Evolutionary conservation across 2,888 invertebrate species (phyloP), one percentile per base, ranked within the genome.

Genomic region (Papilio elwesi): DNA sequence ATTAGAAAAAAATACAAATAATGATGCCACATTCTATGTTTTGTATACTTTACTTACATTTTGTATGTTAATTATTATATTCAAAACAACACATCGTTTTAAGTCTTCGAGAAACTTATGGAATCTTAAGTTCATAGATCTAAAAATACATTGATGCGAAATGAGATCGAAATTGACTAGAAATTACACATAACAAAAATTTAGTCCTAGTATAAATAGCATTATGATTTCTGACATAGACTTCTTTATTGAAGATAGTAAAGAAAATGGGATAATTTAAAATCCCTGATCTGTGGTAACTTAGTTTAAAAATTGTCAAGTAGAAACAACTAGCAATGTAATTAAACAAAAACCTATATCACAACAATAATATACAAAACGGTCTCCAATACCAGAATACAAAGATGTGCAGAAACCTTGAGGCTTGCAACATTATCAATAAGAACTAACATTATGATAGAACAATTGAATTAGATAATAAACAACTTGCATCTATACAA

Each of bases 11-110:
- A 85, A 83, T 86, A 87, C 84, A 85, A 83, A 76, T 74, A 83
- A 85, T 86, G 83, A 84, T 90, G 90, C 90, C 86, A 87, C 87
- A 74, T 81, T 81, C 87, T 90, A 89, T 86, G 81, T 87, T 83
- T 85, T 89, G 84, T 89, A 89, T 88, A 87, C 83, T 87, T 88
- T 83, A 82, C 80, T 83, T 82, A 81, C 79, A 81, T 82, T 77
- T 82, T 86, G 82, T 85, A 85, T 86, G 85, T 74, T 78, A 77
- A 81, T 80, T 85, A 81, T 88, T 88, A 89, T 84, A 88, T 84
- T 85, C 74, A 85, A 88, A 88, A 87, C 84, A 87, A 85, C 83
- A 82, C 76, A 74, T 83, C 76, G 16, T 69, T 77, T 80, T 79
- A 83, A 84, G 81, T 84, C 82, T 85, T 87, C 82, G 78, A 82